These are phyloP conservation scores for Palaemon carinicauda DNA, from an alignment of 1,140 invertebrate genomes.

Conservation along the genomic window DNA sequence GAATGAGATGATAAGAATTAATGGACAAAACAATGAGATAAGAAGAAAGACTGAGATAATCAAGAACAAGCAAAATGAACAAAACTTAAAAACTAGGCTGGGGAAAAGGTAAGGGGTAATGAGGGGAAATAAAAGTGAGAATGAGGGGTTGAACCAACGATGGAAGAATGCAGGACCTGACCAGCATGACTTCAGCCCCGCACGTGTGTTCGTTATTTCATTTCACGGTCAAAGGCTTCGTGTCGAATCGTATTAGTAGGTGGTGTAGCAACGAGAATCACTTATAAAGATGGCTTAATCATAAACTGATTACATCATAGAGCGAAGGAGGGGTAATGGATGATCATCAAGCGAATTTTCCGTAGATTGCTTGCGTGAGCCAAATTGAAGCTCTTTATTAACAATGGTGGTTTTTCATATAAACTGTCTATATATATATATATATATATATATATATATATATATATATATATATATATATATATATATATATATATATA, in stretches of 20 bases:
- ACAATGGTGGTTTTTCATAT: too few species aligned
- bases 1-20: background rate
- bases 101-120: background rate
- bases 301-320: too few species aligned
- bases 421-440: background rate
- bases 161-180: background rate
- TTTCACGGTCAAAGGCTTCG: too few species aligned
- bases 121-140: background rate
- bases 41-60: background rate
- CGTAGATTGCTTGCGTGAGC: too few species aligned
- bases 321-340: too few species aligned
- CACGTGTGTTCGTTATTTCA: too few species aligned
- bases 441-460: background rate
- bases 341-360: too few species aligned
- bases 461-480: background rate
- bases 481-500: too few species aligned
- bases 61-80: background rate
- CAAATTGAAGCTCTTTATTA: background rate
- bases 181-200: too few species aligned
- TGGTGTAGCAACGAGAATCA: too few species aligned
- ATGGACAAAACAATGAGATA: background rate
- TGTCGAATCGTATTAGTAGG: too few species aligned
- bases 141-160: background rate
- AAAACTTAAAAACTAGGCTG: background rate
- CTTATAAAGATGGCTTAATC: too few species aligned